A percentile compares a stretch with the other conserved stretches of the same genome.
phyloP scores from a whole-genome alignment of 2,888 invertebrate species.

The Chelonus formosanus region DNA sequence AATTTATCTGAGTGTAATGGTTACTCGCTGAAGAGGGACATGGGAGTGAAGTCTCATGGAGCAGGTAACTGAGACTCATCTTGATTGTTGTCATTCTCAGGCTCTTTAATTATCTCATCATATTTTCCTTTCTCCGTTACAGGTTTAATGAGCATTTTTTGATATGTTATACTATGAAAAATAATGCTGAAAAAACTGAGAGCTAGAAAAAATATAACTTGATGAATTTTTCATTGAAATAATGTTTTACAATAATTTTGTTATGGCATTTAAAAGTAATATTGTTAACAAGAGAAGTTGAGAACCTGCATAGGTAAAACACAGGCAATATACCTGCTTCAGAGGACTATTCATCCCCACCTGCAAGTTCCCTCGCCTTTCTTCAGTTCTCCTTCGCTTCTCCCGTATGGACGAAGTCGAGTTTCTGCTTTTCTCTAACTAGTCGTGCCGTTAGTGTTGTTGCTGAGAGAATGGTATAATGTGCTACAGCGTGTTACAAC shows the following conservation, averaged over 20 bases:
- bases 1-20: slow-evolving; percentile 32
- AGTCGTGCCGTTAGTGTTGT: slow-evolving; percentile 29
- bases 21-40: slow-evolving; percentile 12
- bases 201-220: too few relatives aligned
- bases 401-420: slow-evolving; percentile 26
- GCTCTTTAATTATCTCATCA: background rate
- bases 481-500: slow-evolving; percentile 30
- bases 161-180: background rate
- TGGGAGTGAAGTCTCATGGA: slow-evolving; percentile 23
- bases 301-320: slow-evolving; percentile 48
- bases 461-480: slow-evolving; percentile 34
- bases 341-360: slow-evolving; percentile 41
- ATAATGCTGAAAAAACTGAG: too few relatives aligned
- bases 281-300: slow-evolving; percentile 39
- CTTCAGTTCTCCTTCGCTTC: slow-evolving; percentile 28
- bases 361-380: slow-evolving; percentile 29
- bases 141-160: background rate
- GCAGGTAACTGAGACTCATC: slow-evolving; percentile 33
- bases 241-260: too few relatives aligned
- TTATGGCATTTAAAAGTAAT: background rate
- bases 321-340: slow-evolving; percentile 46
- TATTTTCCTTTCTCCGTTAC: background rate
- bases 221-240: too few relatives aligned
- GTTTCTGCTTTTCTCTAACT: slow-evolving; percentile 32
- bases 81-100: slow-evolving; percentile 37